phyloP scores from a whole-genome alignment of 2,888 invertebrate species.

The Acronicta leporina region DNA sequence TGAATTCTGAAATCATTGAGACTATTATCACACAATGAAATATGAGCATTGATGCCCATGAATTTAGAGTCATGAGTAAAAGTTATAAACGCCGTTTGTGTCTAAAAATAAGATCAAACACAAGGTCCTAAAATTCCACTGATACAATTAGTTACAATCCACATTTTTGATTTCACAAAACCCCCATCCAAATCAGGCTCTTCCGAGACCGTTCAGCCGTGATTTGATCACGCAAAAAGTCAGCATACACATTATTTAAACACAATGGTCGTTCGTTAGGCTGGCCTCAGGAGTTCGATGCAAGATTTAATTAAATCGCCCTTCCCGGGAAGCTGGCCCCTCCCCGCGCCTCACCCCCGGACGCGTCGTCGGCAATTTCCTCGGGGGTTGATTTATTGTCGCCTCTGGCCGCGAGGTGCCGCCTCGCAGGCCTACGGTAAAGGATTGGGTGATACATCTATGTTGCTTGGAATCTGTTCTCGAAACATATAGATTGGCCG shows the following conservation, averaged over 20 bases:
- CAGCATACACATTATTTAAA: constrained; percentile 86
- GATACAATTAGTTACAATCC: constrained; percentile 36
- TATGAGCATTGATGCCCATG: too few species aligned
- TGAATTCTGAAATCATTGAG: too few species aligned
- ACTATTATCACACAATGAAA: too few species aligned
- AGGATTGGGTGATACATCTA: constrained; percentile 79
- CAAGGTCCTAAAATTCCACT: constrained; percentile 25
- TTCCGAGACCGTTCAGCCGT: constrained; percentile 60
- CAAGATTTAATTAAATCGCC: constrained; percentile 90
- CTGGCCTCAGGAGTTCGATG: constrained; percentile 89
- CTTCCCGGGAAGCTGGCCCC: constrained; percentile 56
- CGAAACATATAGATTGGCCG: constrained; percentile 53
- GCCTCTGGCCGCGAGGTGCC: constrained; percentile 78
- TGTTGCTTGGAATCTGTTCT: constrained; percentile 59
- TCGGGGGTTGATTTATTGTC: constrained; percentile 88
- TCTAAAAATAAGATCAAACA: constrained; percentile 33
- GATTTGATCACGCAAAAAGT: constrained; percentile 79
- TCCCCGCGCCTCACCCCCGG: constrained; percentile 54
- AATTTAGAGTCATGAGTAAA: background rate
- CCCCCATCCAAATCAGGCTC: constrained; percentile 61
- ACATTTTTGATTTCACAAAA: constrained; percentile 48
- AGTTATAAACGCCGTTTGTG: background rate
- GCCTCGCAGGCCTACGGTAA: constrained; percentile 72
- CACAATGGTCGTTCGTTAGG: constrained; percentile 89
- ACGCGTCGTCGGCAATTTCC: constrained; percentile 85